Base-by-base conservation (phyloP, 2,888 invertebrate genomes). In the Leptopilina syphax region DNA sequence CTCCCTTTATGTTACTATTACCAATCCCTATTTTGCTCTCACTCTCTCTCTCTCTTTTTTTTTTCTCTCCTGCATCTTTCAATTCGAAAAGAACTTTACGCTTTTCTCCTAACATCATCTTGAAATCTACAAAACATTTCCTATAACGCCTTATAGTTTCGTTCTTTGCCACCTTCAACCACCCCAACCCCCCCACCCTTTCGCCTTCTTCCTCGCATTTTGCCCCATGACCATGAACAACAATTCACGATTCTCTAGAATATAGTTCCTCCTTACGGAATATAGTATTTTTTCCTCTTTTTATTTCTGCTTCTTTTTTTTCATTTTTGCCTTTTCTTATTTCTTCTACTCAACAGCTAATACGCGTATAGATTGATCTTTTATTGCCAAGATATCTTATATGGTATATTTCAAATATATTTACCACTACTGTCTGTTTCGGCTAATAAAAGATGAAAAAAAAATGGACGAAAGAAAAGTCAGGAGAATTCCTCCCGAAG, bases 71-170 rank as follows among this genome's bases (percentile, higher is more conserved):
- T 66, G 41, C 80, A 77, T 60, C 77, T 50, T 77, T 79, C 67
- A 50, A 50, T 50, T 12, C 60, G 63, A 67, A 65, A 50, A 8
- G 41, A 57, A 67, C 41, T 68, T 44, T 44, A 57, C 76, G 68
- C 77, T 65, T 77, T 79, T 81, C 70, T 44, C 44, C 44, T 79
- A 70, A 77, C 79, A 77, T 79, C 67, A 67, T 76, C 79, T 81
- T 82, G 80, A 79, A 85, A 87, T 86, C 84, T 82, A 84, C 84
- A 83, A 85, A 88, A 84, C 84, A 81, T 84, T 86, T 85, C 83
- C 60, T 47, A 78, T 27, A 54, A 73, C 70, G 24, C 41, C 34
- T 73, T 73, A 13, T 27, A 73, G 27, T 34, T 57, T 57, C 34
- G 13, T 34, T 50, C 50, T 50, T 50, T 50, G 9, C 50, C 50